Evolutionary conservation across 1,140 invertebrate species (phyloP), one percentile per base, ranked within the genome.

Genomic region (Lucilia sericata): DNA sequence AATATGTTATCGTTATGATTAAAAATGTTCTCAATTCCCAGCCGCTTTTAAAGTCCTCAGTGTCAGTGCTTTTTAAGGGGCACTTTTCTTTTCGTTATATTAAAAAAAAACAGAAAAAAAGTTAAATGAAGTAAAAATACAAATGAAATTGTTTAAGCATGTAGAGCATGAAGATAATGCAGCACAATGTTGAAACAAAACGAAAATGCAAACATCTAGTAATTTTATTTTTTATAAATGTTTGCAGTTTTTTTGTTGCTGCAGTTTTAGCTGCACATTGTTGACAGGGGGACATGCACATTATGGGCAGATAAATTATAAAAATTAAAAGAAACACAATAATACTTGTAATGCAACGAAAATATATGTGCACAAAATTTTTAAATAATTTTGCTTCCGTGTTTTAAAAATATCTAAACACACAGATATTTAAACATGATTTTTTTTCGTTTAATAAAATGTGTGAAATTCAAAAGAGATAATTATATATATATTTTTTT

Each of bases 231-330:
- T 70, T 70, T 70, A 8, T 42, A 42, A 42, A 42, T 42, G 5
- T 5, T 42, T 42, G 42, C 7, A 42, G 0, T 42, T 70, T 70
- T 70, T 70, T 70, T 65, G 17, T 65, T 70, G 65, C 65, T 10
- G 19, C 65, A 70, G 12, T 25, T 70, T 70, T 21, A 70, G 51
- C 21, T 21, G 65, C 65, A 70, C 42, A 70, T 70, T 70, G 65
- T 70, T 70, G 65, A 70, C 65, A 70, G 65, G 65, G 65, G 65
- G 65, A 70, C 65, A 70, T 70, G 65, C 65, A 70, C 19, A 70
- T 70, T 70, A 70, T 70, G n/a, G 65, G 65, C 65, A 70, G 65
- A 70, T 70, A 70, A 70, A 70, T 70, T 70, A 70, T 60, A 60
- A 60, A 21, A 70, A 70, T 21, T 55, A 70, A 19, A 21, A 19